Percentiles rank a stretch among this genome's conserved stretches.
These are phyloP conservation scores for Lipophrys pholis DNA, from an alignment of 2,113 vertebrate species.

Conservation along the genomic window DNA sequence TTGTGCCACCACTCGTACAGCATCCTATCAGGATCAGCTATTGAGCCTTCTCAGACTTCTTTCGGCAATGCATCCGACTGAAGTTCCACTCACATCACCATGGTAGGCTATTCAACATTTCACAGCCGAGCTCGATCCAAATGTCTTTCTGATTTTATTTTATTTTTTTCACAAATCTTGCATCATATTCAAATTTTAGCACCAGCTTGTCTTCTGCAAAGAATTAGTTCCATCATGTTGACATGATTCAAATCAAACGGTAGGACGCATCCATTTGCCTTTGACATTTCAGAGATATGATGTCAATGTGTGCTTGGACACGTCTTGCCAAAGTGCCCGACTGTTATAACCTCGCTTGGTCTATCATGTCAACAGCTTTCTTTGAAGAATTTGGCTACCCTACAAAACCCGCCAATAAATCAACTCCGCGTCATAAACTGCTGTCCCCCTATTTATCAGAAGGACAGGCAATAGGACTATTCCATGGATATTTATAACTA, in stretches of 20 bases:
- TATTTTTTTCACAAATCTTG: neutral
- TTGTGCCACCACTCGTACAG: too few species aligned
- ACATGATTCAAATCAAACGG: neutral
- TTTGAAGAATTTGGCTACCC: neutral
- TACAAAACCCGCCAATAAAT: neutral
- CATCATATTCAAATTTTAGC: neutral
- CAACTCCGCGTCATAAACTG: neutral
- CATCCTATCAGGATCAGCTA: too few species aligned
- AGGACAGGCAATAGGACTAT: neutral
- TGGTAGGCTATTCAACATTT: too few species aligned
- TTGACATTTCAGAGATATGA: conserved; percentile 26
- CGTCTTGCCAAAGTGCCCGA: neutral
- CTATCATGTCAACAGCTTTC: conserved; percentile 4
- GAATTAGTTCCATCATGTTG: neutral
- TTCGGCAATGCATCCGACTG: too few species aligned
- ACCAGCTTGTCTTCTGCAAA: neutral
- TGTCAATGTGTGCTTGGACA: conserved; percentile 6
- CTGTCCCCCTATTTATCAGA: neutral
- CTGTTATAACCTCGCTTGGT: neutral
- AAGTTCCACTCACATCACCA: too few species aligned
- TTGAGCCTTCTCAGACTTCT: too few species aligned
- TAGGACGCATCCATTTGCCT: neutral
- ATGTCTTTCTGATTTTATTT: too few species aligned
- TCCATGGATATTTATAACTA: conserved; percentile 10
- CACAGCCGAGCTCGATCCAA: too few species aligned